A percentile compares a stretch with the other conserved stretches of the same genome.
Conservation (phyloP, 2,888 invertebrate genomes). For the Sarcophaga rosellei region DNA sequence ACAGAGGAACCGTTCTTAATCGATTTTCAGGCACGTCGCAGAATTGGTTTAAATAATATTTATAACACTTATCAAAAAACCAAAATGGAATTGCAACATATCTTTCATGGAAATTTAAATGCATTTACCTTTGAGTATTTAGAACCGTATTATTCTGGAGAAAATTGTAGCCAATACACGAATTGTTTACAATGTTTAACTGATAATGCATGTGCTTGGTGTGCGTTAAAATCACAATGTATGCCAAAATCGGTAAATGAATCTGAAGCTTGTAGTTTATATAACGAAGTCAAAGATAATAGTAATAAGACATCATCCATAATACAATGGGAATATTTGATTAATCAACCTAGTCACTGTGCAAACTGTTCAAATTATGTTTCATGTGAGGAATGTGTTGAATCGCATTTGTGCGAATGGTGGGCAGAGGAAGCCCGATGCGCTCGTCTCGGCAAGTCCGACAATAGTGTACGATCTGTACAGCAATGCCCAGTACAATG, state of each 20-base stretch:
- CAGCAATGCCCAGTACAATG: slow-evolving; percentile 91
- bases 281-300: background rate
- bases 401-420: slow-evolving; percentile 93
- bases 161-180: slow-evolving; percentile 87
- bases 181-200: slow-evolving; percentile 94
- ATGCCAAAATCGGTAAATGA: slow-evolving; percentile 87
- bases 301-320: slow-evolving; percentile 57
- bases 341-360: slow-evolving; percentile 91
- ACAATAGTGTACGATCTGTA: slow-evolving; percentile 85
- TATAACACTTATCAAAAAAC: slow-evolving; percentile 87
- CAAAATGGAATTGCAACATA: slow-evolving; percentile 91
- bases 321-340: slow-evolving; percentile 87
- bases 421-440: slow-evolving; percentile 94
- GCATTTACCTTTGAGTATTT: slow-evolving; percentile 94
- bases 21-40: slow-evolving; percentile 87
- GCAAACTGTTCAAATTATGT: slow-evolving; percentile 95
- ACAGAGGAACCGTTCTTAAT: slow-evolving; percentile 86
- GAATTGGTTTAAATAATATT: slow-evolving; percentile 80
- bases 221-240: slow-evolving; percentile 88
- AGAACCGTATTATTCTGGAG: slow-evolving; percentile 91
- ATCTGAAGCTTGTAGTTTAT: slow-evolving; percentile 83
- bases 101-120: slow-evolving; percentile 88
- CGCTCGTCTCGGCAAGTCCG: slow-evolving; percentile 88
- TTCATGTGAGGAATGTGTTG: slow-evolving; percentile 91
- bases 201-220: slow-evolving; percentile 96